phyloP scores from a whole-genome alignment of 2,113 vertebrate genomes.

The Agelaius phoeniceus region DNA sequence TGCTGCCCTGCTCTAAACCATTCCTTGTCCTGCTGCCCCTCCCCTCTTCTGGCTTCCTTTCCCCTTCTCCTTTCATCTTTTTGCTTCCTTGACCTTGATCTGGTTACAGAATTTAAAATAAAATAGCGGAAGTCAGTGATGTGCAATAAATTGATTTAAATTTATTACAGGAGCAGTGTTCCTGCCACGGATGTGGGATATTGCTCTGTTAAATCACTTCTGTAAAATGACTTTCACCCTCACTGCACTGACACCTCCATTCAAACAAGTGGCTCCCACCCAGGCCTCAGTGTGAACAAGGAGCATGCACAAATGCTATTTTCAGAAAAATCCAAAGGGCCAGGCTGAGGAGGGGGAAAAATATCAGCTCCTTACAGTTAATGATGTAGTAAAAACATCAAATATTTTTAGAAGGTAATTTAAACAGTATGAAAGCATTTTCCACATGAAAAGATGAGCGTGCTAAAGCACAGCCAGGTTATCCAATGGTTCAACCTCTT shows the following conservation, averaged over 20 bases:
- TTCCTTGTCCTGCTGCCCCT: neutral
- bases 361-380: neutral
- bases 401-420: neutral
- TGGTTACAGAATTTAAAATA: constrained; percentile 14
- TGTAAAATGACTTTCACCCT: neutral
- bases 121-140: neutral
- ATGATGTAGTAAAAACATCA: neutral
- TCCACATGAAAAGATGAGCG: neutral
- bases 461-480: neutral
- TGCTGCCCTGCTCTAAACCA: neutral
- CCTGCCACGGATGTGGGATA: neutral
- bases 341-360: neutral
- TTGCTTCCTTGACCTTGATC: constrained; percentile 51
- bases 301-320: accelerated
- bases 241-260: neutral
- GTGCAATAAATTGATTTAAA: constrained; percentile 20
- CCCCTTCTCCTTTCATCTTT: constrained; percentile 32
- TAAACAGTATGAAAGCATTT: neutral
- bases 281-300: neutral
- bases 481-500: neutral
- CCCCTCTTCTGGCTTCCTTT: constrained; percentile 4
- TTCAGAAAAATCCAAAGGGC: neutral
- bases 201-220: neutral
- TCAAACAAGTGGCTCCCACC: constrained; percentile 14
- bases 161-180: neutral